These are phyloP conservation scores for Pseudomyrmex cubaensis DNA, from an alignment of 1,140 invertebrate species.

Conservation along the genomic window DNA sequence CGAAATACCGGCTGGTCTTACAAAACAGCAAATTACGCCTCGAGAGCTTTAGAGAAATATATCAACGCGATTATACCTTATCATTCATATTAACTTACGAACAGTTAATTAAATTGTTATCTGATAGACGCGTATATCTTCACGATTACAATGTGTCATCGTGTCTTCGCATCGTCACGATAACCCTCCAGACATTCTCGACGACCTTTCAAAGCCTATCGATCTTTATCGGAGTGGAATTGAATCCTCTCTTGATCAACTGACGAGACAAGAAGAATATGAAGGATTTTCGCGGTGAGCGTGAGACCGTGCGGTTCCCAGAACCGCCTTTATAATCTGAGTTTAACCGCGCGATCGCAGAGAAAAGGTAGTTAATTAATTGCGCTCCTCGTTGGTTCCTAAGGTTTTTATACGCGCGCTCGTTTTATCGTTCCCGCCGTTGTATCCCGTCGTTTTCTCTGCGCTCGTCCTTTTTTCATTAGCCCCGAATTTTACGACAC, in stretches of 20 bases:
- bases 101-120: not conserved
- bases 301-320: not conserved
- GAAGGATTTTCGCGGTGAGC: not conserved
- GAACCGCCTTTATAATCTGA: slow-evolving; percentile 40
- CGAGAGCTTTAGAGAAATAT: not conserved
- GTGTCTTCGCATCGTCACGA: not conserved
- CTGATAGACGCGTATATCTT: not conserved
- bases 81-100: not conserved
- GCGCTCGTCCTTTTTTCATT: slow-evolving; percentile 63
- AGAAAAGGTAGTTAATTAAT: slow-evolving; percentile 64
- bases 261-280: not conserved
- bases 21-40: too few species aligned
- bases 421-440: slow-evolving; percentile 37
- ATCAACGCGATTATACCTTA: not conserved
- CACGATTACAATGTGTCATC: not conserved
- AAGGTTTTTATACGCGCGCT: slow-evolving; percentile 20
- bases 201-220: not conserved
- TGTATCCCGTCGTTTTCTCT: not conserved
- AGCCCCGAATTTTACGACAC: slow-evolving; percentile 67
- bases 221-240: not conserved
- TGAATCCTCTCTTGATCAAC: slow-evolving; percentile 20
- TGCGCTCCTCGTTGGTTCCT: not conserved
- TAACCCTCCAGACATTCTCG: not conserved
- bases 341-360: not conserved
- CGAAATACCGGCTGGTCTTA: too few species aligned